Evolutionary conservation across 2,113 vertebrate genomes (phyloP).

Genomic region (Melanostigma gelatinosum): DNA sequence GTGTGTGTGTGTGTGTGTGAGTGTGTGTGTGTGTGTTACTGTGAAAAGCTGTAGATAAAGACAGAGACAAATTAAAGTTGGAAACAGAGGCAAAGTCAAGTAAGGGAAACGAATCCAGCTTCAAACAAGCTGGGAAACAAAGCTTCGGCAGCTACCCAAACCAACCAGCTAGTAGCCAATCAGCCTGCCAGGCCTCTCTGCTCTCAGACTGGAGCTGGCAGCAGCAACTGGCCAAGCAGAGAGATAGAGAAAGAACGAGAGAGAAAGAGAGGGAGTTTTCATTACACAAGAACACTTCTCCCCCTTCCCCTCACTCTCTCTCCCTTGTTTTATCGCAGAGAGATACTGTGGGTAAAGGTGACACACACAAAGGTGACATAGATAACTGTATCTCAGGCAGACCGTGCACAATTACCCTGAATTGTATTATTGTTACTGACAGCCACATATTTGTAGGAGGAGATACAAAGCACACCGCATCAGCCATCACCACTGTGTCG

Average conservation of each 20-base stretch:
- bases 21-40: no score
- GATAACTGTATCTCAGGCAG: constrained; percentile 70
- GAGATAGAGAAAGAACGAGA: constrained; percentile 47
- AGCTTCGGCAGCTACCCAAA: constrained; percentile 71
- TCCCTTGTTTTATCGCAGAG: constrained; percentile 47
- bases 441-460: constrained; percentile 71
- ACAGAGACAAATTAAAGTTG: constrained; percentile 35
- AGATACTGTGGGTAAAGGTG: constrained; percentile 66
- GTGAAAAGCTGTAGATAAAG: constrained; percentile 25
- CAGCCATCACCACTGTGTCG: constrained; percentile 38
- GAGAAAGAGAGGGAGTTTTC: constrained; percentile 64
- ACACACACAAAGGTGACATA: constrained; percentile 32
- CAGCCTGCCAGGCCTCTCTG: constrained; percentile 72
- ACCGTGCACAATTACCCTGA: constrained; percentile 65
- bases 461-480: constrained; percentile 56
- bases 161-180: constrained; percentile 61
- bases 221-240: constrained; percentile 58
- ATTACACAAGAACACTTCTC: constrained; percentile 70
- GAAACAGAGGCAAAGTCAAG: constrained; percentile 64
- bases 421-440: constrained; percentile 69
- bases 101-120: constrained; percentile 71
- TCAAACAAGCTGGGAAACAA: constrained; percentile 71
- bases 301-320: constrained; percentile 19
- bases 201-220: constrained; percentile 67
- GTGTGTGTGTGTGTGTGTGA: no score